A percentile compares a stretch with the other conserved stretches of the same genome.
Evolutionary conservation across 2,888 invertebrate species (phyloP).

Genomic region (Hypena proboscidalis): DNA sequence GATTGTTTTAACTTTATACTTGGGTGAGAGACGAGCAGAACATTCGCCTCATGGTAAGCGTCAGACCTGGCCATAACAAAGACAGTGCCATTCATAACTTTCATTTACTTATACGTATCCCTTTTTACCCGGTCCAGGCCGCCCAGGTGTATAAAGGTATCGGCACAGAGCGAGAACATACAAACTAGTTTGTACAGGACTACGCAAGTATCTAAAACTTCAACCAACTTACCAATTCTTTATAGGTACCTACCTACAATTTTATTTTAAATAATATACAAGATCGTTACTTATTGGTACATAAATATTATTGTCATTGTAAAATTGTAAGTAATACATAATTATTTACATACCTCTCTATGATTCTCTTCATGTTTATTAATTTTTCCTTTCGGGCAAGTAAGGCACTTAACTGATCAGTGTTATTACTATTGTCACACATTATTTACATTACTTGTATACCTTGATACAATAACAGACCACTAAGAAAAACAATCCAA

Average conservation of each 20-base stretch:
- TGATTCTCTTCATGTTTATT: conserved; percentile 15
- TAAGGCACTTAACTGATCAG: conserved; percentile 13
- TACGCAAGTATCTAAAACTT: conserved; percentile 1
- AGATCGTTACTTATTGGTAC: conserved; percentile 6
- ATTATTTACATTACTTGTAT: conserved; percentile 1
- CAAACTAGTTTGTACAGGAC: conserved; percentile 5
- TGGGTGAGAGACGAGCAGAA: too few species aligned
- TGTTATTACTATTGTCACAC: conserved; percentile 13
- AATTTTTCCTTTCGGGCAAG: conserved; percentile 17
- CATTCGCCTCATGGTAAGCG: too few species aligned
- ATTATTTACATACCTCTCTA: conserved; percentile 16
- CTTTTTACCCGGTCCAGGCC: too few species aligned
- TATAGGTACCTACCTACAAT: too few species aligned
- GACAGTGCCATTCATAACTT: conserved; percentile 1
- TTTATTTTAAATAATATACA: too few species aligned
- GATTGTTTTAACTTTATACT: background rate
- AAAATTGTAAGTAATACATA: too few species aligned
- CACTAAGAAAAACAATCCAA: too few species aligned
- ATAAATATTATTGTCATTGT: conserved; percentile 10
- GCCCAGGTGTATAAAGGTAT: too few species aligned
- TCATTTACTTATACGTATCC: background rate
- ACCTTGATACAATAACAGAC: too few species aligned
- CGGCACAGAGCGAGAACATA: too few species aligned
- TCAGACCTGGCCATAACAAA: background rate
- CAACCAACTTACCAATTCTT: conserved; percentile 4